Conservation (phyloP, 2,113 vertebrate species). For the Pseudolaguvia tuberculata region DNA sequence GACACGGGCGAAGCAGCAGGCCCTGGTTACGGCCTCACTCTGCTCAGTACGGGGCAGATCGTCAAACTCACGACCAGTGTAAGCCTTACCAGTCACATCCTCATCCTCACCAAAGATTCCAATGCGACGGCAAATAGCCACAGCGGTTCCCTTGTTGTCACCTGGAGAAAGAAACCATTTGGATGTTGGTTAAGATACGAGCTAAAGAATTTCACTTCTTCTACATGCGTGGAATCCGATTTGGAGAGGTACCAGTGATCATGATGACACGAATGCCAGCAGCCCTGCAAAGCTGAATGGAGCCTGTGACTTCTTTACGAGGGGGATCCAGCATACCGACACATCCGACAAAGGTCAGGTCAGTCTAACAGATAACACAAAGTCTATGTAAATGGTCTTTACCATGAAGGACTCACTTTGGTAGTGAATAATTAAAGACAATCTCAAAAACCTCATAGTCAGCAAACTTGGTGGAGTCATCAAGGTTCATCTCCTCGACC, state of each 20-base stretch:
- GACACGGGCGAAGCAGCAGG: slow-evolving; percentile 88
- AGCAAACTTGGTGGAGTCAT: slow-evolving; percentile 74
- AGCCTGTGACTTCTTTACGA: slow-evolving; percentile 83
- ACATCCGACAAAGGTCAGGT: slow-evolving; percentile 89
- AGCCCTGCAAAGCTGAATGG: slow-evolving; percentile 74
- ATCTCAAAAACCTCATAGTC: slow-evolving; percentile 77
- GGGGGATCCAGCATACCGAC: slow-evolving; percentile 95
- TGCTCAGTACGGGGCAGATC: slow-evolving; percentile 65
- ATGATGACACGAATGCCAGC: slow-evolving; percentile 78
- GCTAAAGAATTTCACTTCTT: background rate
- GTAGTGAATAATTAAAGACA: background rate
- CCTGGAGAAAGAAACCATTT: slow-evolving; percentile 59
- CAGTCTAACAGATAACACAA: slow-evolving; percentile 52
- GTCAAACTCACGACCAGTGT: slow-evolving; percentile 73
- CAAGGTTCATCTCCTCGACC: slow-evolving; percentile 81
- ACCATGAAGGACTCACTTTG: background rate
- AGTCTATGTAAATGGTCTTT: no score
- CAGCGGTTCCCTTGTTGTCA: slow-evolving; percentile 78
- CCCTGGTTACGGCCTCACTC: slow-evolving; percentile 63
- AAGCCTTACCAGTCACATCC: slow-evolving; percentile 66
- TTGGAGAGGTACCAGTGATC: slow-evolving; percentile 65
- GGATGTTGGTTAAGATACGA: background rate
- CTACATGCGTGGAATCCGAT: background rate
- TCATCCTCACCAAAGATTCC: slow-evolving; percentile 69
- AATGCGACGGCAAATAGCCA: slow-evolving; percentile 74